Percentiles rank a stretch among this genome's conserved stretches.
phyloP scores from a whole-genome alignment of 2,113 vertebrate species.

The Platysternon megacephalum region DNA sequence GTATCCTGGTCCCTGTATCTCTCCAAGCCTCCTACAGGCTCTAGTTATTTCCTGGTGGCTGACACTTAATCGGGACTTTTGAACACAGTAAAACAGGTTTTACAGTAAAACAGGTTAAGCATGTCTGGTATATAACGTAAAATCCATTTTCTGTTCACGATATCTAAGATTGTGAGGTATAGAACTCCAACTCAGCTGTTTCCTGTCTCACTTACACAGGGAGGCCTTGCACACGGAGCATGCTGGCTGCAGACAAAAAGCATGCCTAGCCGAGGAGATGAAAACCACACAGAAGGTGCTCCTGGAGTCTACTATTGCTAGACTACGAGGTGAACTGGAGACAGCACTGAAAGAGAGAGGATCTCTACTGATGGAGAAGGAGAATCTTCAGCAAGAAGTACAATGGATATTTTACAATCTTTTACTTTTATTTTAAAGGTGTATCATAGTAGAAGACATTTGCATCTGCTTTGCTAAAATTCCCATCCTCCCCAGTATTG shows the following conservation, averaged over 20 bases:
- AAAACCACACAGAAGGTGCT: slow-evolving; percentile 65
- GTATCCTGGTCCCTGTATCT: background rate
- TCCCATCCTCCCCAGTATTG: background rate
- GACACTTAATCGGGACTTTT: background rate
- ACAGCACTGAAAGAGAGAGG: slow-evolving; percentile 54
- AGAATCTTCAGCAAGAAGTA: slow-evolving; percentile 65
- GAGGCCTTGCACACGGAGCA: slow-evolving; percentile 70
- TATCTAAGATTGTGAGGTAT: background rate
- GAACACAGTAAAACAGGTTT: background rate
- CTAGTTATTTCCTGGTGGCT: background rate
- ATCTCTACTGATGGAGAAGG: slow-evolving; percentile 64
- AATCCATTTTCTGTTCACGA: background rate
- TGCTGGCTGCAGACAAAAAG: slow-evolving; percentile 70
- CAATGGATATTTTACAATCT: background rate
- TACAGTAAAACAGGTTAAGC: background rate
- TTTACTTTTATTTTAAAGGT: background rate
- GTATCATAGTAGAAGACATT: background rate
- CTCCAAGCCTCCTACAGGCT: background rate
- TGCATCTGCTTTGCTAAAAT: fast-evolving
- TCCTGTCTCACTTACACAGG: slow-evolving; percentile 53
- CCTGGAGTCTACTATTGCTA: slow-evolving; percentile 68
- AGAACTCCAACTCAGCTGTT: background rate
- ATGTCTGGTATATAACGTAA: background rate
- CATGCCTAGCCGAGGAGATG: slow-evolving; percentile 50
- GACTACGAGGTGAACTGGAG: slow-evolving; percentile 71